phyloP scores from a whole-genome alignment of 2,888 invertebrate genomes.

The Lasioglossum figueresi region DNA sequence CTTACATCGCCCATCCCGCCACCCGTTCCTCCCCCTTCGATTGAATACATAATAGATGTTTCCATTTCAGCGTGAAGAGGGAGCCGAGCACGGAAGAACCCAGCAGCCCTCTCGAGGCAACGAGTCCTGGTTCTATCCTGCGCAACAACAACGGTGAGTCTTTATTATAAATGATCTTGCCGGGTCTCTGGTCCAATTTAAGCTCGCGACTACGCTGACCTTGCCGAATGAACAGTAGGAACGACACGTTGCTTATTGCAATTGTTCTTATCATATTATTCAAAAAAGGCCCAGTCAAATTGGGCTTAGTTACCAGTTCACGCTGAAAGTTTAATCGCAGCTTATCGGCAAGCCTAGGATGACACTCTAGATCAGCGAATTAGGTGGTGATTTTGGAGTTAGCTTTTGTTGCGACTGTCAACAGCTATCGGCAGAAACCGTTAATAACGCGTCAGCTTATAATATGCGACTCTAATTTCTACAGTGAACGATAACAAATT shows the following conservation, averaged over 20 bases:
- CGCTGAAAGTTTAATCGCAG: not conserved
- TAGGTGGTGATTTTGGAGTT: not conserved
- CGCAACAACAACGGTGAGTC: constrained; percentile 83
- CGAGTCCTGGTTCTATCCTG: constrained; percentile 82
- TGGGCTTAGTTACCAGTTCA: not conserved
- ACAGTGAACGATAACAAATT: constrained; percentile 33
- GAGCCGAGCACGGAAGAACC: constrained; percentile 82
- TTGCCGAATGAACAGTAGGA: constrained; percentile 20
- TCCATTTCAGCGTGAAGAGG: constrained; percentile 81
- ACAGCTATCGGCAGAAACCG: not conserved
- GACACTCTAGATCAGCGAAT: not conserved
- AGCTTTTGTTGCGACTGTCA: not conserved
- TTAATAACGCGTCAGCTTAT: constrained; percentile 23
- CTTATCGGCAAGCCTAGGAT: not conserved
- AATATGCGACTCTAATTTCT: constrained; percentile 42
- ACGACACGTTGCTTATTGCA: constrained; percentile 1
- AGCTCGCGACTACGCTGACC: constrained; percentile 3
- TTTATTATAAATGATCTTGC: constrained; percentile 55
- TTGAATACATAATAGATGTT: constrained; percentile 78
- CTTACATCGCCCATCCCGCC: constrained; percentile 12
- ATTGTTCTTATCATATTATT: not conserved
- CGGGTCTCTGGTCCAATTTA: constrained; percentile 42
- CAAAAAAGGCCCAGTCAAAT: not conserved
- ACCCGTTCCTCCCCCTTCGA: constrained; percentile 31
- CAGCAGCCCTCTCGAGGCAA: constrained; percentile 82